A percentile compares a stretch with the other conserved stretches of the same genome.
Evolutionary conservation across 2,113 vertebrate genomes (phyloP).

Genomic region (Crotalus tigris): DNA sequence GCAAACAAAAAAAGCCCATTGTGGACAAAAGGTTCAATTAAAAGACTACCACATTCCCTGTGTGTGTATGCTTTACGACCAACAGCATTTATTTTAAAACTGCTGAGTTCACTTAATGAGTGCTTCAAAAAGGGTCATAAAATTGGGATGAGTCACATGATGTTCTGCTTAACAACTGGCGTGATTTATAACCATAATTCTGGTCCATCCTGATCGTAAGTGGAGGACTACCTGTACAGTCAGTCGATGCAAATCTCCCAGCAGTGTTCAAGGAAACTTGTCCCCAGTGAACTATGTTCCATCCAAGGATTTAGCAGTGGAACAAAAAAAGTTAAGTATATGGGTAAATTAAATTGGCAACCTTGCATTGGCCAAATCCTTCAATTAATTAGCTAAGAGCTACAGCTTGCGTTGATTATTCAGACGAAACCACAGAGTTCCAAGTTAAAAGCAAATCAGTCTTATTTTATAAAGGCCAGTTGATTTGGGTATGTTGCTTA

Average conservation of each 20-base stretch:
- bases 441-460: not conserved
- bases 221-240: not conserved
- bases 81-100: not conserved
- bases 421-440: not conserved
- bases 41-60: not conserved
- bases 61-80: not conserved
- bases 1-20: not conserved
- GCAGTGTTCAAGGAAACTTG: not conserved
- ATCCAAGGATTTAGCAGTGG: not conserved
- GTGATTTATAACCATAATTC: not conserved
- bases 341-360: not conserved
- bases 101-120: not conserved
- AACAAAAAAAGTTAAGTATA: not conserved
- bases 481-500: not conserved
- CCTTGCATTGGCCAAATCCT: not conserved
- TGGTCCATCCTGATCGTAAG: not conserved
- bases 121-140: not conserved
- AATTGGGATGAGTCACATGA: not conserved
- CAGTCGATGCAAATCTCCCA: not conserved
- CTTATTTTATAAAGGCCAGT: not conserved
- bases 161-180: not conserved
- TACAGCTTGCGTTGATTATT: not conserved
- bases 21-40: not conserved
- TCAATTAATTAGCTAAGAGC: not conserved
- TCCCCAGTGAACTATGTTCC: not conserved